Evolutionary conservation across 1,140 invertebrate genomes (phyloP).

Genomic region (Streblospio benedicti): DNA sequence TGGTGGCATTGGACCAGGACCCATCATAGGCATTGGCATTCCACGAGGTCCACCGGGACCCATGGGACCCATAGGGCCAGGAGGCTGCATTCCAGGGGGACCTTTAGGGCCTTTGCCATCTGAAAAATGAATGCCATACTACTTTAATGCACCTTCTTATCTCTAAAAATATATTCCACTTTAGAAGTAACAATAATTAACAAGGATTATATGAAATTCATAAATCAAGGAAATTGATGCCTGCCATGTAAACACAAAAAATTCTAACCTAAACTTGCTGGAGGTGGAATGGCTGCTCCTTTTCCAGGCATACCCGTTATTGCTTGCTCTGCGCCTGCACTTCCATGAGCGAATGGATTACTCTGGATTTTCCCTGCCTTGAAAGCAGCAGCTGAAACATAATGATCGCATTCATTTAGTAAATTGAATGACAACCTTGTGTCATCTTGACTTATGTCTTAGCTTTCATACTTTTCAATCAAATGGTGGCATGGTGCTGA

Average conservation of each 20-base stretch:
- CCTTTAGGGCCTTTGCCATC: conserved; percentile 28
- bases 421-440: background rate
- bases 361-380: conserved; percentile 91
- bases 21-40: conserved; percentile 29
- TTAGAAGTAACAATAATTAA: too few relatives aligned
- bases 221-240: too few relatives aligned
- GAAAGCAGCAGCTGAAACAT: conserved; percentile 67
- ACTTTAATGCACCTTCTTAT: too few relatives aligned
- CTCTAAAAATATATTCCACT: too few relatives aligned
- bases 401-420: conserved; percentile 13
- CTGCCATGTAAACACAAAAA: conserved; percentile 3
- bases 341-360: conserved; percentile 64
- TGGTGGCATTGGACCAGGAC: conserved; percentile 55
- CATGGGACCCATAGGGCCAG: conserved; percentile 13
- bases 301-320: conserved; percentile 29
- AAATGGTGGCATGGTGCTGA: background rate
- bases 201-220: too few relatives aligned
- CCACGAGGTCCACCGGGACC: conserved; percentile 10
- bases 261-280: conserved; percentile 40
- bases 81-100: conserved; percentile 26
- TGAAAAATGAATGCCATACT: conserved; percentile 20
- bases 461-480: background rate
- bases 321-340: background rate
- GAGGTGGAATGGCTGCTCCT: conserved; percentile 59
- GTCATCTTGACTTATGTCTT: background rate